Evolutionary conservation across 2,113 vertebrate species (phyloP).

Genomic region (Chloebia gouldiae): DNA sequence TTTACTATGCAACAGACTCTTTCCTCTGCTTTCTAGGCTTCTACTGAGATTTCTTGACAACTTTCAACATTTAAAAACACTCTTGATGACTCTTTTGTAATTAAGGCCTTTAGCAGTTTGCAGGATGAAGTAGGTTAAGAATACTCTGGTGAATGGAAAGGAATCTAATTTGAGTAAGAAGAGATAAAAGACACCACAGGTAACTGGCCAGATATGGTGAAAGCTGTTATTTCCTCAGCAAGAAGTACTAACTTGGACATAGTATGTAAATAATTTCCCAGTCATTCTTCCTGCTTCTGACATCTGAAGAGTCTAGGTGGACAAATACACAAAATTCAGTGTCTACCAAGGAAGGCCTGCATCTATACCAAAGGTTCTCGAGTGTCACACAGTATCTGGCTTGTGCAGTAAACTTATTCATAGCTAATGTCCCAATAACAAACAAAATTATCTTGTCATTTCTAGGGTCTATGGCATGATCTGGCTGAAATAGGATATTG

Average conservation of each 20-base stretch:
- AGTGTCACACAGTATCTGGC: not conserved
- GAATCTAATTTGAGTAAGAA: not conserved
- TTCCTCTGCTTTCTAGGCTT: not conserved
- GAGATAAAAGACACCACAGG: not conserved
- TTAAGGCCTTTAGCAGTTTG: not conserved
- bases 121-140: not conserved
- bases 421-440: not conserved
- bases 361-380: not conserved
- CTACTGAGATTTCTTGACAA: not conserved
- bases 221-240: not conserved
- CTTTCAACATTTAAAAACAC: not conserved
- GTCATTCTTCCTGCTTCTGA: not conserved
- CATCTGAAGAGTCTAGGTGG: not conserved
- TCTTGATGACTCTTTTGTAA: not conserved
- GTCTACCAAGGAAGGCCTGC: not conserved
- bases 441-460: accelerated
- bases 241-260: not conserved
- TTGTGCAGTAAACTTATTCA: not conserved
- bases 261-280: not conserved
- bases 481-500: not conserved
- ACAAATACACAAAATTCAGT: not conserved
- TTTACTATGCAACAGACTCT: not conserved
- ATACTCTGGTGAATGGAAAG: not conserved
- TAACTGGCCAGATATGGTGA: not conserved
- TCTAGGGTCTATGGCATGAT: not conserved